Base-by-base conservation (phyloP, 2,888 invertebrate genomes). In the Taphrorychus bicolor region DNA sequence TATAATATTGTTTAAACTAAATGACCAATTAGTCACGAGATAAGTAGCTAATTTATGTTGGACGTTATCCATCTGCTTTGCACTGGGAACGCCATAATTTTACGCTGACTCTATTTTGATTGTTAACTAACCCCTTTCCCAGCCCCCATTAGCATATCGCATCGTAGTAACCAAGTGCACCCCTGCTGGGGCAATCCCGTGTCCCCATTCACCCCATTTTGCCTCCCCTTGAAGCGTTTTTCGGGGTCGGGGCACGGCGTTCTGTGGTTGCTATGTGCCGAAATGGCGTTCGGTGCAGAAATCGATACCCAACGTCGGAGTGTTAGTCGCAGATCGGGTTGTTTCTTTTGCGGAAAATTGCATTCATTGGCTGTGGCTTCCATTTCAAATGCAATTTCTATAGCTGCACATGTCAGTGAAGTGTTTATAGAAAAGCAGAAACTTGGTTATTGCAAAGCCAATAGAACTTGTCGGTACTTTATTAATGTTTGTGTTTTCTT, bases 241-340 rank as follows among this genome's bases (percentile, higher is more conserved):
- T 69, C 61, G 61, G 69, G 65, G 69, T 69, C 65, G 69, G 61
- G 14, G 56, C 51, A 41, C 59, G 54, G 49, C 60, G 60, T 69
- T 60, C 62, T 68, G 69, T 63, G 70, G 70, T 70, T 70, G 70
- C 70, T 63, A 70, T 66, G 70, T 70, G 66, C 70, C 70, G 60
- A 70, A 70, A 70, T 63, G 70, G 70, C 70, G 64, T 56, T 64
- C 57, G 32, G 53, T 11, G 22, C 52, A 62, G 67, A 68, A 68
- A 68, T 68, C 68, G 68, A 68, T 68, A 68, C 58, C 57, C 49
- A 40, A 60, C 60, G 59, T 54, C 62, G 58, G 62, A 62, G 67
- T 61, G 58, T 61, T 54, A 51, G 51, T 22, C 41, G 53, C 40
- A 22, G 42, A 52, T 21, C 23, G 24, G 32, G 45, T 52, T 18